Conservation (phyloP, 35 echinoderm and acorn worm species). For the Stichopus chloronotus region DNA sequence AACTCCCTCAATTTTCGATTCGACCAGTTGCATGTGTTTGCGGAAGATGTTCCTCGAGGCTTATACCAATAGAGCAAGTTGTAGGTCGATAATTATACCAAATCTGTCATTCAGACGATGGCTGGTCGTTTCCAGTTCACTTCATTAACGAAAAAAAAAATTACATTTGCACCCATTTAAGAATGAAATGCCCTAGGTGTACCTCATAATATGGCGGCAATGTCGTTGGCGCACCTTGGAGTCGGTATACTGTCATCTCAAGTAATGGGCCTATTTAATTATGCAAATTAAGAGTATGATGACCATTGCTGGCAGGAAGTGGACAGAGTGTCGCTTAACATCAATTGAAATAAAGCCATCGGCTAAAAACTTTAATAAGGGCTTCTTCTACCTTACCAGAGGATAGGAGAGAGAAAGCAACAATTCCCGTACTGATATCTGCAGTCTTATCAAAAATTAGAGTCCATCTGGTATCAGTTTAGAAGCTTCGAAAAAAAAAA, state of each 20-base stretch:
- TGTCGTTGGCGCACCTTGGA: background rate
- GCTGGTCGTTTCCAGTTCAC: background rate
- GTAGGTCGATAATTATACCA: background rate
- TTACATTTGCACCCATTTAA: background rate
- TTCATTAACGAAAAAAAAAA: background rate
- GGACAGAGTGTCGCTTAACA: background rate
- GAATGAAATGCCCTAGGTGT: background rate
- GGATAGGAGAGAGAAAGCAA: no score
- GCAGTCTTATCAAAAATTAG: no score
- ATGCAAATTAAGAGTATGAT: background rate
- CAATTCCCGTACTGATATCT: no score
- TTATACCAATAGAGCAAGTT: background rate
- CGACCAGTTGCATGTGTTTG: background rate
- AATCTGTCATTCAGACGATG: background rate
- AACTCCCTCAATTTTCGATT: background rate
- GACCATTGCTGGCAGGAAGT: background rate
- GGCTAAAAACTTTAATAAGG: background rate
- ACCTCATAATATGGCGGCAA: background rate
- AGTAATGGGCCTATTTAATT: background rate
- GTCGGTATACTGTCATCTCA: no score
- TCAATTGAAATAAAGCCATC: background rate
- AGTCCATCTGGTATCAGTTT: no score
- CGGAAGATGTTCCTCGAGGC: background rate
- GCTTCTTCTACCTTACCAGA: no score
- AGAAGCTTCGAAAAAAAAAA: no score